A percentile compares a stretch with the other conserved stretches of the same genome.
Conservation (phyloP, 2,113 vertebrate species). For the Lanius ludovicianus region DNA sequence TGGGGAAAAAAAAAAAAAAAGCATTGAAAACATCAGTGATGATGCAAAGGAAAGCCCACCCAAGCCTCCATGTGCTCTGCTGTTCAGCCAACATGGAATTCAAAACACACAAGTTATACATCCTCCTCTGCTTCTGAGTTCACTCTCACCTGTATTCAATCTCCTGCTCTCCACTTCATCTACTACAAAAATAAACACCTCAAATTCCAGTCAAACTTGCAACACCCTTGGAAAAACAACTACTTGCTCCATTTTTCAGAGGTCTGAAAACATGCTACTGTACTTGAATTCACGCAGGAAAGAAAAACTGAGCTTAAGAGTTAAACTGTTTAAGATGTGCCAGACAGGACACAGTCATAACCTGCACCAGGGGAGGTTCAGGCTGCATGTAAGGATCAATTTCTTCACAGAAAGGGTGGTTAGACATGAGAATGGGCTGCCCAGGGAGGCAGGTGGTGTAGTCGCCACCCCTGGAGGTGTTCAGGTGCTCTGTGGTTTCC, state of each 20-base stretch:
- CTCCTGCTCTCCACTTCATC: background rate
- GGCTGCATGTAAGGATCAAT: background rate
- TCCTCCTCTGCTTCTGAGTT: background rate
- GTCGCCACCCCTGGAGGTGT: background rate
- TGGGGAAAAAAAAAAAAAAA: slow-evolving; percentile 29
- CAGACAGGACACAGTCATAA: background rate
- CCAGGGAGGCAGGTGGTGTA: background rate
- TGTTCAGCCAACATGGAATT: accelerated
- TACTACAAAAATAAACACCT: background rate
- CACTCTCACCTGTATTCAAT: background rate
- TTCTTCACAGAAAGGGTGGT: background rate
- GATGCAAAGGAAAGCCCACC: background rate
- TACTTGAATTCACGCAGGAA: background rate
- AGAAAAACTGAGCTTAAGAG: background rate
- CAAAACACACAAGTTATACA: background rate
- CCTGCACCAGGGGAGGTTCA: background rate
- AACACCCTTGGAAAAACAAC: background rate
- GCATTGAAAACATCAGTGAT: background rate
- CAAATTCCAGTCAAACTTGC: background rate
- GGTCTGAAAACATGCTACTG: background rate
- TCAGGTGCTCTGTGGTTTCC: background rate
- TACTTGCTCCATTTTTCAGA: background rate
- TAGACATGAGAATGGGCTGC: background rate
- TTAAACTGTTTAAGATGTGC: accelerated
- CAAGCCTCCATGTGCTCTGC: background rate